Conservation (phyloP, 2,797 vertebrate species). For the Threskiornis aethiopicus region DNA sequence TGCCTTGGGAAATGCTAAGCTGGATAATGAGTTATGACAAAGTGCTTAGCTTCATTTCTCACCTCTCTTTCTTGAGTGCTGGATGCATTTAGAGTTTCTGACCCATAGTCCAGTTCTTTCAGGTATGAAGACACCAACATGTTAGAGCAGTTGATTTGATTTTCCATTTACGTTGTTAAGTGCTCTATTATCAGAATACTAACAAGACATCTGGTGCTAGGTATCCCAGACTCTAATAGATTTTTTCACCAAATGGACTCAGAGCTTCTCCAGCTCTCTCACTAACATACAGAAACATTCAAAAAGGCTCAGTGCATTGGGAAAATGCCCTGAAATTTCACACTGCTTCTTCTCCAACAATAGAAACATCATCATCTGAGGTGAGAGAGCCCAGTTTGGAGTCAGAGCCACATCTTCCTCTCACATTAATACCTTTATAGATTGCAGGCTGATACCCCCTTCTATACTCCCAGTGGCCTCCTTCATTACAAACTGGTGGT, state of each 20-base stretch:
- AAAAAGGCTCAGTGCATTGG: background rate
- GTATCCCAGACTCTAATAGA: background rate
- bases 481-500: background rate
- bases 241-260: background rate
- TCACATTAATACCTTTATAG: background rate
- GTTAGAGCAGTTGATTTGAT: background rate
- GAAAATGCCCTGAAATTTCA: background rate
- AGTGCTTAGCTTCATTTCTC: background rate
- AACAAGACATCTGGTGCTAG: background rate
- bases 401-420: background rate
- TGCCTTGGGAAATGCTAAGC: background rate
- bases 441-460: background rate
- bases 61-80: background rate
- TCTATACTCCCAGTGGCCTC: background rate
- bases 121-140: background rate
- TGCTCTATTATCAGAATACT: background rate
- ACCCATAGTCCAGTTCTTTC: background rate
- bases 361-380: background rate
- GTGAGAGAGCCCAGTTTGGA: background rate
- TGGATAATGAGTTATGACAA: background rate
- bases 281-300: background rate
- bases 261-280: background rate
- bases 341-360: background rate
- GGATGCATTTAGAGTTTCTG: background rate
- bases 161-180: background rate